phyloP scores from a whole-genome alignment of 2,888 invertebrate species.

The Scaptodrosophila latifasciaeformis region DNA sequence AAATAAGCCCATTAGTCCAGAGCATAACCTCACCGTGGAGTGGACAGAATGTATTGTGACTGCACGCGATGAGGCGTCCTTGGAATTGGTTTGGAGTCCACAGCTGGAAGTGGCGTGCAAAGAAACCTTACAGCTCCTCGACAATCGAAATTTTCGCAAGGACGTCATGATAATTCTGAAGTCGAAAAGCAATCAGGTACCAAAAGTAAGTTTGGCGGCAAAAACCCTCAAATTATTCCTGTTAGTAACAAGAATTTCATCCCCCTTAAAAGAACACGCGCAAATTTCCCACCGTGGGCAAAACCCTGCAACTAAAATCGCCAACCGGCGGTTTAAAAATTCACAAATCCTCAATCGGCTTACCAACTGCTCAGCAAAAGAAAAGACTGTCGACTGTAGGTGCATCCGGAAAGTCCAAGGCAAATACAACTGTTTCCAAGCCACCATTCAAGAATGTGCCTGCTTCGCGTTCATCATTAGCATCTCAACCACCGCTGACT shows the following conservation, averaged over 20 bases:
- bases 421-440: conserved; percentile 11
- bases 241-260: too few species aligned
- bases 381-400: conserved; percentile 31
- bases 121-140: conserved; percentile 80
- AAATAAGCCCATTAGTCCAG: conserved; percentile 77
- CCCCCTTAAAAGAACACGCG: conserved; percentile 55
- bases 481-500: conserved; percentile 45
- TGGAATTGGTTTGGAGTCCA: conserved; percentile 82
- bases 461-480: neutral
- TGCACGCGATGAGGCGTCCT: conserved; percentile 76
- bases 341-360: conserved; percentile 26
- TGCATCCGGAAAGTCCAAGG: neutral
- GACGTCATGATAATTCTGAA: conserved; percentile 81
- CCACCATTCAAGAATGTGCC: conserved; percentile 6
- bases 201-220: conserved; percentile 47
- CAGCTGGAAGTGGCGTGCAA: conserved; percentile 78
- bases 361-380: conserved; percentile 38
- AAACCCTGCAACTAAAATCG: conserved; percentile 71
- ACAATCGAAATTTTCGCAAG: conserved; percentile 80
- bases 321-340: conserved; percentile 71
- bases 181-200: conserved; percentile 73
- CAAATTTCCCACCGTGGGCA: conserved; percentile 70
- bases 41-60: conserved; percentile 78
- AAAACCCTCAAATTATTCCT: too few species aligned
- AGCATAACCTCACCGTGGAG: conserved; percentile 78